Percentiles rank a stretch among this genome's conserved stretches.
Conservation (phyloP, 2,113 vertebrate genomes). For the Sterna hirundo region DNA sequence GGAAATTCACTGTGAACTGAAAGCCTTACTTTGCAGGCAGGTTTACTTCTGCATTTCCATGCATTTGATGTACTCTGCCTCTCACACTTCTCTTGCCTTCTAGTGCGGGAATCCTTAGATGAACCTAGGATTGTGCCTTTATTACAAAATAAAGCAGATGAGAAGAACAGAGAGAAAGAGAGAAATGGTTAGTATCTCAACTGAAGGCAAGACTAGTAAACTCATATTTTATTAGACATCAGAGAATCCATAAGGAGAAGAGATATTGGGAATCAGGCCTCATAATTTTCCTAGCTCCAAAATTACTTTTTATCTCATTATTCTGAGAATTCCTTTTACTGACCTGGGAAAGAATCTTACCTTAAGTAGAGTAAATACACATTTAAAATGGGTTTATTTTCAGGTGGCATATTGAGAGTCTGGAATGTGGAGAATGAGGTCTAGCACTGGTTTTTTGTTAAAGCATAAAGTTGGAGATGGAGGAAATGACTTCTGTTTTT, state of each 20-base stretch:
- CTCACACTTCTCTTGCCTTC: neutral
- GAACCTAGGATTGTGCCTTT: neutral
- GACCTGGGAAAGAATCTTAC: neutral
- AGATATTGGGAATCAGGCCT: neutral
- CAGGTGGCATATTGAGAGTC: neutral
- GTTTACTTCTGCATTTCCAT: slow-evolving; percentile 8
- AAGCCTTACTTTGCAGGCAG: slow-evolving; percentile 15
- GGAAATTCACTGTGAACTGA: neutral
- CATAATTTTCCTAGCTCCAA: neutral
- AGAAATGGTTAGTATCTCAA: neutral
- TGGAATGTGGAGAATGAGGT: neutral
- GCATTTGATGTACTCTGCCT: neutral
- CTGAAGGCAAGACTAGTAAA: neutral
- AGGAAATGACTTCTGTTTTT: neutral
- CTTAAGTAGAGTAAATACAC: neutral
- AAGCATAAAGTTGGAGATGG: neutral
- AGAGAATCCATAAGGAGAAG: neutral
- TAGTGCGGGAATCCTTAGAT: slow-evolving; percentile 24
- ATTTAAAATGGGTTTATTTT: neutral
- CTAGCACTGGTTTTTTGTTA: neutral
- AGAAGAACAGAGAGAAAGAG: neutral
- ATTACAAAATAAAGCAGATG: neutral
- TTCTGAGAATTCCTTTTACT: neutral
- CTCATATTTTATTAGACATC: neutral
- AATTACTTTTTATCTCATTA: neutral